Evolutionary conservation across 1,140 invertebrate genomes (phyloP), one percentile per base, ranked within the genome.

Genomic region (Pemphigus obesinymphae): DNA sequence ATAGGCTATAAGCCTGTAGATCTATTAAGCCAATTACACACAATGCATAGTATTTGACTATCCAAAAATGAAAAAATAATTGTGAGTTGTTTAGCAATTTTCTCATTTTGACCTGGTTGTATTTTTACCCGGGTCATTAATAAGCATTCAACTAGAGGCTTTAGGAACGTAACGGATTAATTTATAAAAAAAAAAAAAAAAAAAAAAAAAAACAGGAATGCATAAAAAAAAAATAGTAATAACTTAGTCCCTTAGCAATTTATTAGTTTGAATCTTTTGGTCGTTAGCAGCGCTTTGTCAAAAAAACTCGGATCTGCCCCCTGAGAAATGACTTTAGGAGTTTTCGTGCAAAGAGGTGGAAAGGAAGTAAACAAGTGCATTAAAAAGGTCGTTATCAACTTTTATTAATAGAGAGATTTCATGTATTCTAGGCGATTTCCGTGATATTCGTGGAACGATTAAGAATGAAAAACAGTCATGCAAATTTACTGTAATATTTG

Each of bases 331-430:
- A 63, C 55, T 80, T 43, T 45, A 31, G 29, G 7, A 63, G 15
- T 61, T 63, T 63, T 61, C 2, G 31, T 58, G 55, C 40, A 80
- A 29, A 72, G 10, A 73, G n/a, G 55, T 20, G 31, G 26, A 50
- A 58, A 80, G 17, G 15, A 80, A 61, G 26, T 40, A 45, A 63
- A 63, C 37, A 43, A 63, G 40, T 40, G 17, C 37, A 80, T 80
- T 80, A 63, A 80, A 80, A 80, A 63, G 26, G 76, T 80, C 76
- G 37, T 80, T 80, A 80, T 63, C 55, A 61, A 80, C 50, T 80
- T 63, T 80, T 45, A 43, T 80, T 80, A 45, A 80, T 80, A 80
- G 76, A 63, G 40, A 63, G 17, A 78, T 80, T 63, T 80, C 26
- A 63, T 80, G 76, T 23, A 45, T 80, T 80, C 4, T 3, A 45